A percentile compares a stretch with the other conserved stretches of the same genome.
phyloP scores from a whole-genome alignment of 2,888 invertebrate genomes.

The Euzetes globulus region DNA sequence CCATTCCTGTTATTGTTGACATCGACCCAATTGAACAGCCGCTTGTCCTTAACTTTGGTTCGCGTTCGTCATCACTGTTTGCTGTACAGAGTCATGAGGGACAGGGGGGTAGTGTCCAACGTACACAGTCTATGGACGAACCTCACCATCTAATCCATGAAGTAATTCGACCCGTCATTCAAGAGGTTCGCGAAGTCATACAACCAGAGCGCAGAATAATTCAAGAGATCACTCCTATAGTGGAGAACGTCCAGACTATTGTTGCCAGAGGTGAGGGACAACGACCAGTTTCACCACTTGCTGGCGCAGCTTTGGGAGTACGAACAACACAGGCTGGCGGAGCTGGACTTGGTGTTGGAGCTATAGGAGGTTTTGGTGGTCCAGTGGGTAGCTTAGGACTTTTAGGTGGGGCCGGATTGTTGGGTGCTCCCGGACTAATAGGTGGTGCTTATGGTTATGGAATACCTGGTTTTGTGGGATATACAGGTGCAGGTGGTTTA shows the following conservation, averaged over 20 bases:
- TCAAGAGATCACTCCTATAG: constrained; percentile 10
- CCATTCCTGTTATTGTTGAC: neutral
- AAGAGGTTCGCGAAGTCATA: constrained; percentile 21
- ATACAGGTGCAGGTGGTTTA: too few species aligned
- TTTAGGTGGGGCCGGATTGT: too few species aligned
- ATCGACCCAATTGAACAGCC: constrained; percentile 14
- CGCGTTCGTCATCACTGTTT: constrained; percentile 8
- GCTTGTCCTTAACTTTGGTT: constrained; percentile 14
- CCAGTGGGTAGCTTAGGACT: too few species aligned
- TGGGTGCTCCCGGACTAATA: too few species aligned
- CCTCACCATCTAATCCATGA: constrained; percentile 10
- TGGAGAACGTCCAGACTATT: constrained; percentile 20
- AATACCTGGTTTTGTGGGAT: too few species aligned
- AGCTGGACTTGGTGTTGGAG: too few species aligned
- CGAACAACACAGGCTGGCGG: too few species aligned
- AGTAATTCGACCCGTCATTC: constrained; percentile 21
- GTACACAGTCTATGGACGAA: constrained; percentile 7
- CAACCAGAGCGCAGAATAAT: neutral
- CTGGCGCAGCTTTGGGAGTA: too few species aligned
- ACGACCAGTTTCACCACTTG: too few species aligned
- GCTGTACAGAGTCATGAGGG: neutral
- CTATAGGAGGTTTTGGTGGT: too few species aligned
- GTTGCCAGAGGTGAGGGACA: constrained; percentile 4
- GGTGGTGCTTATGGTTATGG: too few species aligned
- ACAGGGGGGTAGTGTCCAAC: neutral